Percentiles rank a stretch among this genome's conserved stretches.
These are phyloP conservation scores for Melanotaenia maccullochi DNA, from an alignment of 2,797 vertebrate genomes.

Conservation along the genomic window DNA sequence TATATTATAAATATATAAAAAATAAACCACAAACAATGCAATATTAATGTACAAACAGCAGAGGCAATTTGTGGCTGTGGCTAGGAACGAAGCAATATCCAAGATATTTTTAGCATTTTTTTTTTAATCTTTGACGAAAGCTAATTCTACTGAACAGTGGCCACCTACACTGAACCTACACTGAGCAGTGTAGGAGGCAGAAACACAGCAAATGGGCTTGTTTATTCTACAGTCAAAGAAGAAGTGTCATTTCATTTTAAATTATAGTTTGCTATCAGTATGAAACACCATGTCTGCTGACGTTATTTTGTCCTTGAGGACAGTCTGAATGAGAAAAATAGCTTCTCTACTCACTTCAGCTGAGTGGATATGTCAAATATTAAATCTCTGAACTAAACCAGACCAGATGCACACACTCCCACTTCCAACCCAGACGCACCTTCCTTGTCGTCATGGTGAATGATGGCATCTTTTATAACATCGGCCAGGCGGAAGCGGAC, in stretches of 20 bases:
- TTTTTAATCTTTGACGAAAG: not conserved
- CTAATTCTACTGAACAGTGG: not conserved
- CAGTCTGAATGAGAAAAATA: constrained; percentile 37
- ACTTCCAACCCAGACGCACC: constrained; percentile 72
- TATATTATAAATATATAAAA: not conserved
- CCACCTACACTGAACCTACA: too few relatives aligned
- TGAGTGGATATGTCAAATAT: constrained; percentile 12
- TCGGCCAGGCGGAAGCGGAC: constrained; percentile 84
- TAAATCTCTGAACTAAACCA: not conserved
- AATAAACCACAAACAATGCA: not conserved
- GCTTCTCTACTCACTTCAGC: constrained; percentile 21
- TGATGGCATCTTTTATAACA: constrained; percentile 89
- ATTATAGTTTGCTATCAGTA: constrained; percentile 17
- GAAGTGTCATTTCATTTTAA: not conserved
- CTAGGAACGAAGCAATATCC: not conserved
- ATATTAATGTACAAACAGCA: not conserved
- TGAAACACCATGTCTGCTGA: constrained; percentile 8
- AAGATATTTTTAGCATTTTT: constrained; percentile 12
- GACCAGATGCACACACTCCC: not conserved
- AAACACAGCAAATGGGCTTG: not conserved
- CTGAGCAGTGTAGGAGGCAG: not conserved
- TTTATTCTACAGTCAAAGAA: not conserved
- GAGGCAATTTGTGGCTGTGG: not conserved
- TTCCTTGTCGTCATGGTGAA: constrained; percentile 92
- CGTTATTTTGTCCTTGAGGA: constrained; percentile 40